Evolutionary conservation across 2,113 vertebrate species (phyloP).

Genomic region (human): DNA sequence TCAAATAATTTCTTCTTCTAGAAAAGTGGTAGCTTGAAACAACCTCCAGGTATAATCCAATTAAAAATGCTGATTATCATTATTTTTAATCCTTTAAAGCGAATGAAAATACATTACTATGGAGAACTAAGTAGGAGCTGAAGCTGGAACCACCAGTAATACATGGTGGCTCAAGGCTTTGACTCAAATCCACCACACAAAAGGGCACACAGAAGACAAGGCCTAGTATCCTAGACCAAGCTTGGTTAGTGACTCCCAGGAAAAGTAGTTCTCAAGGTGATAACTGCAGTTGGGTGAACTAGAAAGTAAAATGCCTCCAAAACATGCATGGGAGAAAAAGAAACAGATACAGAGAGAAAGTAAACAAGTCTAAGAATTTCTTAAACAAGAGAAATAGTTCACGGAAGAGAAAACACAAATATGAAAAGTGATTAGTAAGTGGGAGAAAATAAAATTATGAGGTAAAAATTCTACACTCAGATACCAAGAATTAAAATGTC

Average conservation of each 20-base stretch:
- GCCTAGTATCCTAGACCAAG: no score
- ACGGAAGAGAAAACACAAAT: background rate
- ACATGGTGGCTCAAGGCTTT: background rate
- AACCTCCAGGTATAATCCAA: background rate
- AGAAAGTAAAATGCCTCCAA: background rate
- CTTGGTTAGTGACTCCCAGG: background rate
- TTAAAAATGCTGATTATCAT: background rate
- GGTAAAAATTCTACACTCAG: background rate
- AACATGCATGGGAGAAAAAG: background rate
- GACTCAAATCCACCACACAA: background rate
- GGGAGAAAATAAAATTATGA: background rate
- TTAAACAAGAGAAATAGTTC: background rate
- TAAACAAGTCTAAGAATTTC: background rate
- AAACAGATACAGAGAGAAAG: background rate
- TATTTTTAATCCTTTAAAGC: background rate
- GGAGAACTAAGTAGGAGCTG: background rate
- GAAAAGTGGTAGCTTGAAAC: background rate
- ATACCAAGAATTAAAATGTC: background rate
- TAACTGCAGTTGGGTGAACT: background rate
- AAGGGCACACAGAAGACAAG: background rate
- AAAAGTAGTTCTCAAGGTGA: background rate
- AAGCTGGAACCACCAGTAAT: background rate
- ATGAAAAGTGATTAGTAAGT: background rate
- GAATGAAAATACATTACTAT: background rate
- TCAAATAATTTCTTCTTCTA: background rate